Base-by-base conservation (phyloP, 2,797 vertebrate species). In the Danio aesculapii region DNA sequence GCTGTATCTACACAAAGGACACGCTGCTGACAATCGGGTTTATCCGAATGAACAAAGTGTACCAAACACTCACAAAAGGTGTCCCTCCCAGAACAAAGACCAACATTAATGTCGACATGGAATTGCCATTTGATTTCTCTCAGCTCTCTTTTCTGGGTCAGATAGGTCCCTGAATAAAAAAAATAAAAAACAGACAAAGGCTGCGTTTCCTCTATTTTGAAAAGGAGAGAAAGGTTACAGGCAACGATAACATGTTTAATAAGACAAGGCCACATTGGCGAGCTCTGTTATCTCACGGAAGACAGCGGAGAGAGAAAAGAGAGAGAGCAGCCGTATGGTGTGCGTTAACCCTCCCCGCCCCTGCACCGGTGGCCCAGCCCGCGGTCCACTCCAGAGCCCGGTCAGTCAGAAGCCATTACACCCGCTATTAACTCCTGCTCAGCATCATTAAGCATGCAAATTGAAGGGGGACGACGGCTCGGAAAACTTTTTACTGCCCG, bases 371-470 rank as follows among this genome's bases (percentile, higher is more conserved):
- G 77, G 75, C 81, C 86, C 69, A 63, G 76, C 81, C 83, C 73
- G 64, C 75, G 82, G 84, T 84, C 77, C 68, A 79, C 79, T 77
- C 84, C 75, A 19, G 76, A 83, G 78, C 87, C 95, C 94, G 95
- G 96, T 95, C 95, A 97, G 96, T 98, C 97, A 98, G 97, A 98
- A 97, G 96, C 97, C 97, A 98, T 98, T 98, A 98, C 95, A 98
- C 96, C 95, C 96, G 88, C 97, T 98, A 98, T 98, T 99, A 98
- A 97, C 97, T 98, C 96, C 94, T 93, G 95, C 95, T 96, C 89
- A 94, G 96, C 95, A 96, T 98, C 98, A 98, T 99, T 99, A 98
- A 94, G 94, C 96, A 96, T 97, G 95, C 94, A 97, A 97, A 98
- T 97, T 95, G 96, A 96, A 95, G 94, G 95, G 92, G 94, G 87